Evolutionary conservation across 1,140 invertebrate species (phyloP).

Genomic region (Drosophila novamexicana): DNA sequence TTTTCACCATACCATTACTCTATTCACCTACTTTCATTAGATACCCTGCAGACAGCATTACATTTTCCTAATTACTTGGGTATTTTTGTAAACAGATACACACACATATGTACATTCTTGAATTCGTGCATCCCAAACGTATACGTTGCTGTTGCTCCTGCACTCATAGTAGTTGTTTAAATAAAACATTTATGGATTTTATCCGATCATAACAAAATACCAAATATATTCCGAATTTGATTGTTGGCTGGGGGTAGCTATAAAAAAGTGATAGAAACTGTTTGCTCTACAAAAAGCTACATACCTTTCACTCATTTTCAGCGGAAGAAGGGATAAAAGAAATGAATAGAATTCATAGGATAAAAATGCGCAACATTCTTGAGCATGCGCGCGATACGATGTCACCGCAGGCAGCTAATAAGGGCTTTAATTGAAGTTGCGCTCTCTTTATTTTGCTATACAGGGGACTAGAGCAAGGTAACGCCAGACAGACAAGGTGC

Average conservation of each 20-base stretch:
- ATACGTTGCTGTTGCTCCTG: too few species aligned
- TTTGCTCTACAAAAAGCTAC: neutral
- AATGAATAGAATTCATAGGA: constrained; percentile 15
- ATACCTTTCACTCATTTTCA: neutral
- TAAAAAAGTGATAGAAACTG: neutral
- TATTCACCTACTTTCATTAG: too few species aligned
- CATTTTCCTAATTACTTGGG: too few species aligned
- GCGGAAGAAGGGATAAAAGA: neutral
- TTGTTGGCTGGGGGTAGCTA: neutral
- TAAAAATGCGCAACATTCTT: constrained; percentile 38
- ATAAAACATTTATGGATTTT: neutral
- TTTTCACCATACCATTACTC: too few species aligned
- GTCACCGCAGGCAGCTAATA: constrained; percentile 24
- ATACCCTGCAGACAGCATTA: too few species aligned
- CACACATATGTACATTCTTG: too few species aligned
- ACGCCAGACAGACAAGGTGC: constrained; percentile 26
- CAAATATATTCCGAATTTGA: neutral
- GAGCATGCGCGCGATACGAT: constrained; percentile 42
- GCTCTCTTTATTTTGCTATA: neutral
- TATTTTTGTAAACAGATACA: too few species aligned
- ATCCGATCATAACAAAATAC: neutral
- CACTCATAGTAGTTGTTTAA: too few species aligned
- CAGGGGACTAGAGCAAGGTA: neutral
- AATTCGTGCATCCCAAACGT: too few species aligned
- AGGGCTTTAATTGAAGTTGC: constrained; percentile 2